phyloP scores from a whole-genome alignment of 1,140 invertebrate genomes.

The Pseudomyrmex gracilis region DNA sequence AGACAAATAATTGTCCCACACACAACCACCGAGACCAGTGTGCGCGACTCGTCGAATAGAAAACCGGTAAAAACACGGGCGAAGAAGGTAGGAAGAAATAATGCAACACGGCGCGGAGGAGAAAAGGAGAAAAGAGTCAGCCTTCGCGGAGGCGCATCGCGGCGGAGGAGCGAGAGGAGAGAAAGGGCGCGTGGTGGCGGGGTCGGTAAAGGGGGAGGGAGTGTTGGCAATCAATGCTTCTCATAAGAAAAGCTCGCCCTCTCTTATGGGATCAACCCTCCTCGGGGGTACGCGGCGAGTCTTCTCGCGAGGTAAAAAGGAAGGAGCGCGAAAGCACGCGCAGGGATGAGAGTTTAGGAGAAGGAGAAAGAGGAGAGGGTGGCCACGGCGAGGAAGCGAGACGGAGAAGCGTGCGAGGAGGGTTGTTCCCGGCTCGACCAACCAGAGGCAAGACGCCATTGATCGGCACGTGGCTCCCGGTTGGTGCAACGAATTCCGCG shows the following conservation, averaged over 20 bases:
- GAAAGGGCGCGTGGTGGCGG: conserved; percentile 8
- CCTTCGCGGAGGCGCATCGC: neutral
- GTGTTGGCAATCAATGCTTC: conserved; percentile 86
- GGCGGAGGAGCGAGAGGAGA: conserved; percentile 15
- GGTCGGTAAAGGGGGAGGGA: conserved; percentile 46
- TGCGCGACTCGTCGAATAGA: conserved; percentile 9
- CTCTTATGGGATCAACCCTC: conserved; percentile 81
- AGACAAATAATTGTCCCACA: conserved; percentile 53
- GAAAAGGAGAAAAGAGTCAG: conserved; percentile 11
- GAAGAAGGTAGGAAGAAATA: conserved; percentile 9
- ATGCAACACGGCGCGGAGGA: conserved; percentile 39
- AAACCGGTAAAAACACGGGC: conserved; percentile 6
- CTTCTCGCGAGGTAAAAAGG: conserved; percentile 25
- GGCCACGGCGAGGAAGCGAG: conserved; percentile 29
- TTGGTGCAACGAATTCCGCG: conserved; percentile 71
- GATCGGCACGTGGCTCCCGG: conserved; percentile 84
- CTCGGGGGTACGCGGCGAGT: conserved; percentile 66
- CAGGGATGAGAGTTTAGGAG: conserved; percentile 18
- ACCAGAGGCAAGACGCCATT: conserved; percentile 85
- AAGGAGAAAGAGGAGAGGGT: conserved; percentile 33
- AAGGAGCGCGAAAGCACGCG: conserved; percentile 60
- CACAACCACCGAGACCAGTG: conserved; percentile 12
- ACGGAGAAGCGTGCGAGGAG: conserved; percentile 68
- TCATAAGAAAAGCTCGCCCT: conserved; percentile 84
- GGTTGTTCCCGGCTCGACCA: conserved; percentile 82